Base-by-base conservation (phyloP, 1,140 invertebrate species). In the Spodoptera frugiperda region DNA sequence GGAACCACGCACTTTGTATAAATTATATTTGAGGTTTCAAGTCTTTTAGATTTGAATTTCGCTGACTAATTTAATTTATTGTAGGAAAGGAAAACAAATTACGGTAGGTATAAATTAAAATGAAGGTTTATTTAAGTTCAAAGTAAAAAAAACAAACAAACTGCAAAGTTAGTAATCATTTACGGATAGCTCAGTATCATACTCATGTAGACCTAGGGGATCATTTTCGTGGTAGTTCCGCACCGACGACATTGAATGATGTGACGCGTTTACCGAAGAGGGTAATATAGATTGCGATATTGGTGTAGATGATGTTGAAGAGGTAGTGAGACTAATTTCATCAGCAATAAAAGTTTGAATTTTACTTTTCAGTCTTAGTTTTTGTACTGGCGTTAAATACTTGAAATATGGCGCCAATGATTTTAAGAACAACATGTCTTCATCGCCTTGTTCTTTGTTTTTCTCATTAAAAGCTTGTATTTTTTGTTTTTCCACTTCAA, bases 311-410 rank as follows among this genome's bases (percentile, higher is more conserved):
- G 67, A 70, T 70, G 67, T 70, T 54, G 49, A 70, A 70, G 67
- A 54, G 67, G 67, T 70, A 54, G 67, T 70, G 49, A 70, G 49
- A 70, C 25, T 70, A 61, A 65, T 71, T 71, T 71, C 67, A 55
- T 71, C 67, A 71, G 67, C 67, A 71, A 71, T 71, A 71, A 71
- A 55, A 71, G 12, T 71, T 71, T 71, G 67, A 71, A 71, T 71
- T 71, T 71, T 71, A 55, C 51, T 71, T 71, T 71, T 71, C 51
- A 71, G 49, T 71, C 49, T 71, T 55, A 71, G 67, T 71, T 71
- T 63, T 19, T 63, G 59, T 46, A 63, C 59, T 44, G 59, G 59
- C 33, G 59, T 46, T 63, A 63, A 63, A 63, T 63, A 63, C 33
- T 63, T 46, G 33, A 63, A 63, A 63, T 63, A 68, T 51, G 65